Percentiles rank a stretch among this genome's conserved stretches.
These are phyloP conservation scores for Parnassius smintheus DNA, from an alignment of 2,888 invertebrate species.

Conservation along the genomic window DNA sequence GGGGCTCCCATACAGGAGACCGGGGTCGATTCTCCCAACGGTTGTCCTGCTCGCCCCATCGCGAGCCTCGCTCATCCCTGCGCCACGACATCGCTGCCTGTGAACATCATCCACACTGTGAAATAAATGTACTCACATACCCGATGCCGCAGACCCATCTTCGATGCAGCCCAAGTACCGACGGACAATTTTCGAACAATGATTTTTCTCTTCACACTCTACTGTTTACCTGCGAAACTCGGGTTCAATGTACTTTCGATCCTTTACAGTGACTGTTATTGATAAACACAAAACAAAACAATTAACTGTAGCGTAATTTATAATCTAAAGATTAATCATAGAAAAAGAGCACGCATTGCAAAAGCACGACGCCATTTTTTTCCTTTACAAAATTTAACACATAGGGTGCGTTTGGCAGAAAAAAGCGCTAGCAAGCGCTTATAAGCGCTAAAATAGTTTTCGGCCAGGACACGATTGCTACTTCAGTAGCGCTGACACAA, in stretches of 20 bases:
- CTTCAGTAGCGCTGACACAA: too few species aligned
- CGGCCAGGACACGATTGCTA: too few species aligned
- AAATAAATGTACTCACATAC: conserved; percentile 59
- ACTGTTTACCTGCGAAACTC: conserved; percentile 58
- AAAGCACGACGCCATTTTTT: conserved; percentile 17
- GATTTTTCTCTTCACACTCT: conserved; percentile 46
- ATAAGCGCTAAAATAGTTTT: too few species aligned
- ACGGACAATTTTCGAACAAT: conserved; percentile 34
- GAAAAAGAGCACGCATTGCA: not conserved
- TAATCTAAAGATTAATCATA: conserved; percentile 24
- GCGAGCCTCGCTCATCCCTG: conserved; percentile 58
- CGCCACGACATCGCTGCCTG: conserved; percentile 76
- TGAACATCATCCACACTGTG: conserved; percentile 64
- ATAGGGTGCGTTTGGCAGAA: too few species aligned
- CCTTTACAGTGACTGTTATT: conserved; percentile 10
- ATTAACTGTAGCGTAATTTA: not conserved
- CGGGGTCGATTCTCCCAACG: conserved; percentile 46
- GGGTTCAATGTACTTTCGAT: conserved; percentile 17
- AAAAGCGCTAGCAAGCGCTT: too few species aligned
- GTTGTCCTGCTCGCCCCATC: conserved; percentile 53
- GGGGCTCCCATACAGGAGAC: conserved; percentile 63
- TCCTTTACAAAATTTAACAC: conserved; percentile 5
- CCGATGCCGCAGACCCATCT: conserved; percentile 39
- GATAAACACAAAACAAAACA: not conserved
- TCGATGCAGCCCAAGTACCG: conserved; percentile 25